phyloP scores from a whole-genome alignment of 2,888 invertebrate species.

The Selenia dentaria region DNA sequence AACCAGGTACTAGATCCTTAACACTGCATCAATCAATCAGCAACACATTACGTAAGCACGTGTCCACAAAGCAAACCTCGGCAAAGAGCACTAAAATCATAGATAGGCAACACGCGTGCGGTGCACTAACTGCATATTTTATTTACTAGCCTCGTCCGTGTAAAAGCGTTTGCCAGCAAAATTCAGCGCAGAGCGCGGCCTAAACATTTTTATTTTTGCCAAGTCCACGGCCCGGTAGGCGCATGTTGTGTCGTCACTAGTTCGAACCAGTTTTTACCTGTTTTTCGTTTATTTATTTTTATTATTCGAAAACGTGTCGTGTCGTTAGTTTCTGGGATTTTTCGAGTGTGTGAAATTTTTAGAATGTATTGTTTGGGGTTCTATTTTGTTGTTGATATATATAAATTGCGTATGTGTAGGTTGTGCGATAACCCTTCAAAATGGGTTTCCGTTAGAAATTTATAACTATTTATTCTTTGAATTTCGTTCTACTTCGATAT shows the following conservation, averaged over 20 bases:
- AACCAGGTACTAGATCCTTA: too few species aligned
- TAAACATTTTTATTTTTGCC: constrained; percentile 40
- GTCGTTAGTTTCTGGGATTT: constrained; percentile 39
- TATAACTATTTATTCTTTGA: too few species aligned
- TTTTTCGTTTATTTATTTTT: constrained; percentile 37
- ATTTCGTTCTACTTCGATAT: too few species aligned
- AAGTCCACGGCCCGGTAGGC: constrained; percentile 43
- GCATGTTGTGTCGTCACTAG: constrained; percentile 45
- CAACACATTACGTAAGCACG: constrained; percentile 3
- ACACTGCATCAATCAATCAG: not conserved
- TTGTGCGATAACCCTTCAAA: not conserved
- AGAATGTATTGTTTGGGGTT: constrained; percentile 36
- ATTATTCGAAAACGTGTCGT: constrained; percentile 33
- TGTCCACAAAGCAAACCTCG: constrained; percentile 9
- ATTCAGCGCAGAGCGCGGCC: constrained; percentile 29
- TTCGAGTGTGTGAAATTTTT: constrained; percentile 42
- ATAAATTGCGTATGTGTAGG: constrained; percentile 12
- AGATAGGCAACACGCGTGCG: constrained; percentile 36
- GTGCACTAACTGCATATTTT: constrained; percentile 52
- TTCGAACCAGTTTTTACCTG: constrained; percentile 40
- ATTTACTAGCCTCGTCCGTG: constrained; percentile 50
- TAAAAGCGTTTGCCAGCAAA: constrained; percentile 45
- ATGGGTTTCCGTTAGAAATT: too few species aligned
- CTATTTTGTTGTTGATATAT: constrained; percentile 26
- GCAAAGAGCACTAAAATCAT: constrained; percentile 32